phyloP scores from a whole-genome alignment of 35 echinoderm and acorn worm genomes.

The Acanthaster planci region DNA sequence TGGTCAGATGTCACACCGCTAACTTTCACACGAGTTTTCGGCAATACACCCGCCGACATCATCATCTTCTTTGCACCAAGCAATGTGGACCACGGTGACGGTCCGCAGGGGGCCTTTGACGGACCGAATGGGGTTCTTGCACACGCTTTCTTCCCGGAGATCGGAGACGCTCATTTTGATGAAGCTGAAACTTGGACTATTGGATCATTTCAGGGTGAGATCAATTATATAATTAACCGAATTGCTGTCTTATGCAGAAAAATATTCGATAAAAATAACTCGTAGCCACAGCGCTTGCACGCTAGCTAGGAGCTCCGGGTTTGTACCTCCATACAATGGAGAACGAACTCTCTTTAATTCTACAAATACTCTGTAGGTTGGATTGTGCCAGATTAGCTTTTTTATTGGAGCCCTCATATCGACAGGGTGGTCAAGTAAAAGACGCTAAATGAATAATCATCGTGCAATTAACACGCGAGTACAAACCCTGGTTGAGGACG shows the following conservation, averaged over 20 bases:
- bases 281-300: too few species aligned
- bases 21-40: slow-evolving; percentile 43
- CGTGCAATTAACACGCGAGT: too few species aligned
- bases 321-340: too few species aligned
- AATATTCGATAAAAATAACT: neutral
- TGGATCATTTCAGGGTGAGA: neutral
- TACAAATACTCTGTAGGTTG: too few species aligned
- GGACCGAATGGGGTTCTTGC: slow-evolving; percentile 67
- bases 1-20: slow-evolving; percentile 69
- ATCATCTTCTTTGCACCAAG: slow-evolving; percentile 53
- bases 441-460: too few species aligned
- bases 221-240: neutral
- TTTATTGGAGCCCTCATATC: too few species aligned
- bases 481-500: too few species aligned
- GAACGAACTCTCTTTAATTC: too few species aligned
- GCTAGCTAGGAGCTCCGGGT: too few species aligned
- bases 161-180: slow-evolving; percentile 91
- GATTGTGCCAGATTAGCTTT: too few species aligned
- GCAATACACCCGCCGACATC: slow-evolving; percentile 55
- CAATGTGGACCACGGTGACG: slow-evolving; percentile 59
- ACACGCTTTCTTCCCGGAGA: slow-evolving; percentile 78
- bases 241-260: neutral
- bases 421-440: too few species aligned
- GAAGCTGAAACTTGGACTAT: slow-evolving; percentile 63
- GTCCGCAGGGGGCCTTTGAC: slow-evolving; percentile 83